Conservation (phyloP, 2,888 invertebrate species). For the Ametastegia equiseti region DNA sequence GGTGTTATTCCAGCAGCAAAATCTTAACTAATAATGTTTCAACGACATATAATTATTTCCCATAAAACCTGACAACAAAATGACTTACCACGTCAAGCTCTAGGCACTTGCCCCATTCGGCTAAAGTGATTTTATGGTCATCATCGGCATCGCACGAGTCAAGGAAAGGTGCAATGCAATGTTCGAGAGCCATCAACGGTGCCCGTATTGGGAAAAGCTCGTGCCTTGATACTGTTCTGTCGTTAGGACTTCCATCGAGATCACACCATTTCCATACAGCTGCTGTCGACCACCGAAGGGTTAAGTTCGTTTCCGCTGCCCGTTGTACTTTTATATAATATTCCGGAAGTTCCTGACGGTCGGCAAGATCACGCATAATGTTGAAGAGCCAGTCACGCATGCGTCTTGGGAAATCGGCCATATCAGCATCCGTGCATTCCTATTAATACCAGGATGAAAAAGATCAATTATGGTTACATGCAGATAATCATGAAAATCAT, state of each 20-base stretch:
- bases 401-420: constrained; percentile 95
- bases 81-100: constrained; percentile 87
- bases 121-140: constrained; percentile 93
- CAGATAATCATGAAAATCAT: constrained; percentile 38
- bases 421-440: constrained; percentile 90
- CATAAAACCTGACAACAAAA: not conserved
- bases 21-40: too few species aligned
- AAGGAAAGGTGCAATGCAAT: constrained; percentile 98
- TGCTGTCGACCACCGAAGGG: constrained; percentile 92
- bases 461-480: constrained; percentile 31
- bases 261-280: constrained; percentile 99
- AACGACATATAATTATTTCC: not conserved
- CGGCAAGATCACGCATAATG: constrained; percentile 96
- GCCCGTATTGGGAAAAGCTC: constrained; percentile 98
- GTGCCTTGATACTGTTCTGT: constrained; percentile 92
- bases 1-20: too few species aligned
- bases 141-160: constrained; percentile 92
- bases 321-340: constrained; percentile 92
- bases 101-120: constrained; percentile 95
- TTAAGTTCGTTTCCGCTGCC: constrained; percentile 92
- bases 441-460: constrained; percentile 66
- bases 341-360: constrained; percentile 88
- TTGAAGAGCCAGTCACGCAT: constrained; percentile 99
- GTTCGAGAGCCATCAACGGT: constrained; percentile 96
- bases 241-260: constrained; percentile 93